Evolutionary conservation across 2,113 vertebrate genomes (phyloP), one percentile per base, ranked within the genome.

Genomic region (Hirundichthys speculiger): DNA sequence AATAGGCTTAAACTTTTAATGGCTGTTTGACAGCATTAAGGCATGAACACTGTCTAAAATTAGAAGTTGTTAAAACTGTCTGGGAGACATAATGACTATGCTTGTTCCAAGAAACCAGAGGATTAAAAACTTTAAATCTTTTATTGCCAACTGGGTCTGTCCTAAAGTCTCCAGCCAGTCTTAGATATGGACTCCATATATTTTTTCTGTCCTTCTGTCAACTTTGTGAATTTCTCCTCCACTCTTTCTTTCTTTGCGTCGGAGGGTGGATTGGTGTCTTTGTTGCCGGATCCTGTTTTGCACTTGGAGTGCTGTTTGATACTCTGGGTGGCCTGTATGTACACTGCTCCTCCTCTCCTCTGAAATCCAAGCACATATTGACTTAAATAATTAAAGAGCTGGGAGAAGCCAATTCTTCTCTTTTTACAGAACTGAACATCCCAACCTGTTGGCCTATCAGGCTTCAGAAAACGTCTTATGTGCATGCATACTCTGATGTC

Each of bases 341-440:
- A 66, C 56, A 41, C 65, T 34, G 48, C 58, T 73, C 58, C 73
- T 50, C n/a, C 60, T 65, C 40, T 73, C 49, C 24, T 79, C 65
- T 71, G 78, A 85, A 81, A 88, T 78, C 79, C 78, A 86, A 88
- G 75, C 63, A 59, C 70, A 70, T 34, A 38, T 58, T 64, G 60
- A 64, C 39, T 69, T 87, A 77, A 88, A 86, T 90, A 77, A 88
- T 88, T 79, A 77, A 89, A 83, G 63, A 14, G 13, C 22, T 16
- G 52, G 49, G 68, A 62, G 77, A 69, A 82, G 22, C 60, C 58
- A 27, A 66, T 79, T 75, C 82, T 63, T 82, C 71, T 51, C 81
- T 51, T 69, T 76, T 66, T 69, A 65, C 59, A 51, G 51, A 74
- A 61, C 46, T 21, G 60, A 3, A 68, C 77, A 71, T 73, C 76